Base-by-base conservation (phyloP, 2,888 invertebrate genomes). In the Microctonus aethiopoides region DNA sequence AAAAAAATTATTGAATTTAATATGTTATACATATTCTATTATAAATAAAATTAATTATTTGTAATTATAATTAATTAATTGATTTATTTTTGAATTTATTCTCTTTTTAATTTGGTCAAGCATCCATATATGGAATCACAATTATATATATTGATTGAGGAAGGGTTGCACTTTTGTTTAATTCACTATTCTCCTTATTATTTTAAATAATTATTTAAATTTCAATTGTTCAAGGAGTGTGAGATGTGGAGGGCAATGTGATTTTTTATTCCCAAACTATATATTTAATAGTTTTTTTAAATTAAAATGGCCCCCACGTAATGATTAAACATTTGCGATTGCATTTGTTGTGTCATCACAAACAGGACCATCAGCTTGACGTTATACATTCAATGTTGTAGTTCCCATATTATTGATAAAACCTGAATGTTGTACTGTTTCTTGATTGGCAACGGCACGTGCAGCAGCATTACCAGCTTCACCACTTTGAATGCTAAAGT, bases 401-500 rank as follows among this genome's bases (percentile, higher is more conserved):
- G 80, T 83, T 24, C 78, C 81, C 41, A 81, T 77, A 73, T 78
- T 83, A 72, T 76, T 83, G 75, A 80, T 78, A 74, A 79, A 81
- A 56, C 79, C 84, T 9, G 67, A 39, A n/a, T 79, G 75, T 67
- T 83, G 80, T 57, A 81, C 80, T 3, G 80, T 78, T 13, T 84
- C 85, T 41, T 84, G 81, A 70, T 79, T 81, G 34, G 70, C 73
- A n/a, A 70, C 71, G 6, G 72, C 71, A 26, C 76, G 71, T 0
- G 75, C 76, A 0, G 75, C 76, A 0, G 81, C 78, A 62, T 83
- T 80, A n/a, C 84, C 83, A 5, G 81, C 80, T 73, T 92, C 92
- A 32, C 91, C 91, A 77, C 91, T 91, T 74, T 92, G 92, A 80
- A 92, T 91, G 74, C 91, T 91, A 84, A 91, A 92, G 83, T 92